phyloP scores from a whole-genome alignment of 2,113 vertebrate species.

The Euleptes europaea region DNA sequence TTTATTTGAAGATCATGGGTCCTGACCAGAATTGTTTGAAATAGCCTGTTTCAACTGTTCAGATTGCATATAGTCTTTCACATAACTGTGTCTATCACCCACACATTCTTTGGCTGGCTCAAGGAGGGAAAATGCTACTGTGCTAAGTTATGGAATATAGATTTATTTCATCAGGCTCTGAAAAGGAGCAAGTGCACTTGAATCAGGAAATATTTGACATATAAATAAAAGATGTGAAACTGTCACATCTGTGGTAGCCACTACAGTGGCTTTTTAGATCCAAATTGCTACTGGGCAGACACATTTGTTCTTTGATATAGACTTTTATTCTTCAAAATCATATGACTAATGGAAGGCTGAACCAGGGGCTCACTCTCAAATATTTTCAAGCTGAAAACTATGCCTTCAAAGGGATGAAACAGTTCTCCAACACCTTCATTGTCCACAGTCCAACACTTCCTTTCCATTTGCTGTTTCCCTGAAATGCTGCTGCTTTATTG shows the following conservation, averaged over 20 bases:
- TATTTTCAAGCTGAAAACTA: neutral
- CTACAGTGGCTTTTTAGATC: neutral
- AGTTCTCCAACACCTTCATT: neutral
- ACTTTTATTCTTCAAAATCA: slow-evolving; percentile 8
- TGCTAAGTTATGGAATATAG: accelerated
- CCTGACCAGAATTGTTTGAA: neutral
- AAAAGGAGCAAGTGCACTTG: neutral
- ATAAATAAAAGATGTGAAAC: neutral
- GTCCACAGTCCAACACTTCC: no score
- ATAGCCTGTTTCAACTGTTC: neutral
- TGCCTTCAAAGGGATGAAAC: neutral
- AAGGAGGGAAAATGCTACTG: neutral
- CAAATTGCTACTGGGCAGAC: neutral
- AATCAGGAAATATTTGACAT: neutral
- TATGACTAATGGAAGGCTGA: neutral
- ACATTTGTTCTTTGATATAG: neutral
- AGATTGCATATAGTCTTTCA: neutral
- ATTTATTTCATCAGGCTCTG: neutral
- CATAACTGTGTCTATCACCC: no score
- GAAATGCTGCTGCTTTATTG: neutral
- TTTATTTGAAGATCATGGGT: neutral
- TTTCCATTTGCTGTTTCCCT: neutral
- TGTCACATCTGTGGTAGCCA: neutral
- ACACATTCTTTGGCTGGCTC: no score
- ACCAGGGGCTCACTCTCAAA: neutral